A percentile compares a stretch with the other conserved stretches of the same genome.
These are phyloP conservation scores for Tuberolachnus salignus DNA, from an alignment of 2,888 invertebrate species.

Conservation along the genomic window DNA sequence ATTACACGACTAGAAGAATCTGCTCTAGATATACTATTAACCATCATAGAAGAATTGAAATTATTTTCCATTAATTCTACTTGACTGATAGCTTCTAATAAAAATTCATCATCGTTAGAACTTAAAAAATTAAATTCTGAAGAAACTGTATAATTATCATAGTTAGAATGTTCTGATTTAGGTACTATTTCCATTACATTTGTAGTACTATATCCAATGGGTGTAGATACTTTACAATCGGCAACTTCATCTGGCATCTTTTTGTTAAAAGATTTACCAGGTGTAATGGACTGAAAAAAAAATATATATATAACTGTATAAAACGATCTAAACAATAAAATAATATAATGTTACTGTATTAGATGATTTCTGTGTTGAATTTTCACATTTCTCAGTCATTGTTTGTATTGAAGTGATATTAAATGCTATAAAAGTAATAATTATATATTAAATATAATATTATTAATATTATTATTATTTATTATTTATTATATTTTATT, in stretches of 20 bases:
- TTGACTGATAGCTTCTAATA: constrained; percentile 33
- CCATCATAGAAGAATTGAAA: neutral
- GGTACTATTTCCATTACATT: neutral
- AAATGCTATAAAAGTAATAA: neutral
- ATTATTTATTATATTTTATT: too few species aligned
- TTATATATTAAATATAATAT: neutral
- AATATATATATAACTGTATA: neutral
- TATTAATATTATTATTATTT: neutral
- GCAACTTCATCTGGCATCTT: neutral
- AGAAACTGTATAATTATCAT: neutral
- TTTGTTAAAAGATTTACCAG: neutral
- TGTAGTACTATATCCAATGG: neutral
- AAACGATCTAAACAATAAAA: neutral
- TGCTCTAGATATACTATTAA: constrained; percentile 6
- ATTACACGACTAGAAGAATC: constrained; percentile 14
- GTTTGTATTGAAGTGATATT: neutral
- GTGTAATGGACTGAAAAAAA: neutral
- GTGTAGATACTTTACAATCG: neutral
- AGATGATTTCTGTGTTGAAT: neutral
- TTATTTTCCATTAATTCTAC: constrained; percentile 20
- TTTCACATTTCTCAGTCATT: neutral
- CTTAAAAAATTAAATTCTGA: neutral
- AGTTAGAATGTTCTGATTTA: neutral
- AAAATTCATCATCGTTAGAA: constrained; percentile 25
- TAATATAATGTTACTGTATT: neutral